phyloP scores from a whole-genome alignment of 2,113 vertebrate species.

The Pollachius pollachius region DNA sequence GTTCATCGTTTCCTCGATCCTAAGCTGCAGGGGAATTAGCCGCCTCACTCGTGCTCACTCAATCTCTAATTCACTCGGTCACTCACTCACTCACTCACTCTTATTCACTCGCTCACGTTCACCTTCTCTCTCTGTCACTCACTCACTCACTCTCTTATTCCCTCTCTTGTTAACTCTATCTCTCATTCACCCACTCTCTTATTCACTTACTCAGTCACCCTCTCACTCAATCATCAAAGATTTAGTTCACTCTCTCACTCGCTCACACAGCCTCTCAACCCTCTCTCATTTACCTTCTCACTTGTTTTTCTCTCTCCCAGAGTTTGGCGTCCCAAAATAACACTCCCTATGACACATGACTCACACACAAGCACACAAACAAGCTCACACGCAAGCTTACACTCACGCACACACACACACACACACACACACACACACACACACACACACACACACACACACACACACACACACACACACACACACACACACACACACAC shows the following conservation, averaged over 20 bases:
- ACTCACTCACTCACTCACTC: neutral
- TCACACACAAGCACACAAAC: neutral
- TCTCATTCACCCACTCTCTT: too few relatives aligned
- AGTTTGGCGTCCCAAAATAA: conserved; percentile 64
- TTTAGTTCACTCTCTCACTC: neutral
- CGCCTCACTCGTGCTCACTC: conserved; percentile 5
- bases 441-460: too few relatives aligned
- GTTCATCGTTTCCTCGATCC: conserved; percentile 52
- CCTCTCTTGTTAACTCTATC: neutral
- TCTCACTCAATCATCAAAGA: neutral
- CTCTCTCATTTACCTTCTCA: too few relatives aligned
- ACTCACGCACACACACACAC: neutral
- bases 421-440: neutral
- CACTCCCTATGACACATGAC: too few relatives aligned
- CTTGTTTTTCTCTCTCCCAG: conserved; percentile 21
- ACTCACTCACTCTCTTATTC: neutral
- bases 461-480: too few relatives aligned
- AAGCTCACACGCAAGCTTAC: neutral
- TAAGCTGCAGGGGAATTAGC: conserved; percentile 54
- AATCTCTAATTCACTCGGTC: too few relatives aligned
- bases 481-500: too few relatives aligned
- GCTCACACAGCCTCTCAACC: neutral
- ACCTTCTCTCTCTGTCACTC: too few relatives aligned
- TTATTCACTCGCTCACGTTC: neutral
- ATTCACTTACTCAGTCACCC: neutral